A percentile compares a stretch with the other conserved stretches of the same genome.
These are phyloP conservation scores for Neotoma lepida DNA, from an alignment of 2,113 vertebrate species.

Conservation along the genomic window DNA sequence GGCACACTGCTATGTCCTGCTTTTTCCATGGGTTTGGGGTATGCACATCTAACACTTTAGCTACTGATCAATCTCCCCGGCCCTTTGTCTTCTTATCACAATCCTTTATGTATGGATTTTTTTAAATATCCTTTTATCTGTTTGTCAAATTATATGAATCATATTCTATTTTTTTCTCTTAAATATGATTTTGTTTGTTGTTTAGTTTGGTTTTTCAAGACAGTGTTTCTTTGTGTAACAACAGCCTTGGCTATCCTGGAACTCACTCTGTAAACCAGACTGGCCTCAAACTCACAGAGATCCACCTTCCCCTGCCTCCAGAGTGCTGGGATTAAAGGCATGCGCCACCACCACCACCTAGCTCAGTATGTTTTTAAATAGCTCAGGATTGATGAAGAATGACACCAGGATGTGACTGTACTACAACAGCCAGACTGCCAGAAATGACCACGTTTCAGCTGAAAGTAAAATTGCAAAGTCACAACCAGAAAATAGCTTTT, in stretches of 20 bases:
- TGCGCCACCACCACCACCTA: fast-evolving
- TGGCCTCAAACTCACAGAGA: neutral
- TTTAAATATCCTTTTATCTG: conserved; percentile 16
- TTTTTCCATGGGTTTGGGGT: too few species aligned
- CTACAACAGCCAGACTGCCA: neutral
- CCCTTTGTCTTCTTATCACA: neutral
- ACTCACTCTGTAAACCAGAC: neutral
- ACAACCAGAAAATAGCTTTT: conserved; percentile 54
- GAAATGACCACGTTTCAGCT: neutral
- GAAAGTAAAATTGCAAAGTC: conserved; percentile 37
- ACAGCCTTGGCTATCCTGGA: neutral
- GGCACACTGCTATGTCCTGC: neutral
- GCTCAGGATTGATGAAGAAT: neutral
- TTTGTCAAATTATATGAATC: neutral
- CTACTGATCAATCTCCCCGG: neutral
- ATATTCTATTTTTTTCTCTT: conserved; percentile 44
- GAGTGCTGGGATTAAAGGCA: neutral
- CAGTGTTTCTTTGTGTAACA: neutral
- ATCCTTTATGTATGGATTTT: conserved; percentile 31
- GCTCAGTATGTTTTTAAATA: neutral
- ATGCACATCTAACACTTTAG: too few species aligned
- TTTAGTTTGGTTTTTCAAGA: neutral
- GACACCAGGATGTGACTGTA: neutral
- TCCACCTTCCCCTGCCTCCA: neutral
- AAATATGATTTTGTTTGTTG: neutral